Base-by-base conservation (phyloP, 2,797 vertebrate genomes). In the Sorex maritimensis region DNA sequence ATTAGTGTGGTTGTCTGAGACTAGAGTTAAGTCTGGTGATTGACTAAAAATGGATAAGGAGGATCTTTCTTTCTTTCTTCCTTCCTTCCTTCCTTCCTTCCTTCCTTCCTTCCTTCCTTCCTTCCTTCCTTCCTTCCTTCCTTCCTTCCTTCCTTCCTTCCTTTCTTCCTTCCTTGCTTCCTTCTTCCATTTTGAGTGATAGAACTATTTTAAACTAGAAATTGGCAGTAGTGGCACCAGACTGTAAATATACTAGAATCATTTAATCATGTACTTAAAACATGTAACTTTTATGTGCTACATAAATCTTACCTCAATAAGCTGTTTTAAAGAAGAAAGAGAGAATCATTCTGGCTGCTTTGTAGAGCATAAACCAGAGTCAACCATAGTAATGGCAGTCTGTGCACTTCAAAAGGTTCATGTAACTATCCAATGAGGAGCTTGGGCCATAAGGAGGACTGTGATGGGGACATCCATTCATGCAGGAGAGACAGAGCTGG, bases 201-300 rank as follows among this genome's bases (percentile, higher is more conserved):
- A 44, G 5, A 44, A 44, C 41, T 44, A 44, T 44, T 44, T 81
- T 84, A 90, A 77, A 77, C 6, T 83, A n/a, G 65, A 65, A 81
- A 68, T 73, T 38, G 41, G 49, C 63, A 24, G 72, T 77, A 38
- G 69, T 38, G 46, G 14, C 5, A 86, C 14, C n/a, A 90, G n/a
- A 68, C 52, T 74, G 15, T 88, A 68, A 41, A 46, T 82, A 15
- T 67, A 55, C 63, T 69, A 49, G 88, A 93, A 82, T 63, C 15
- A 78, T 2, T 90, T 38, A 80, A 28, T n/a, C 72, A 0, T 63
- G 58, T 21, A 24, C 46, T 63, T 52, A 89, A 85, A 84, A 49
- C 44, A 82, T 65, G 44, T 46, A 9, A 38, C 41, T 81, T 80
- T 92, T 82, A 38, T 44, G 41, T 83, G 52, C 3, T 15, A 65